Evolutionary conservation across 2,797 vertebrate genomes (phyloP).

Genomic region (Chloroceryle inda): DNA sequence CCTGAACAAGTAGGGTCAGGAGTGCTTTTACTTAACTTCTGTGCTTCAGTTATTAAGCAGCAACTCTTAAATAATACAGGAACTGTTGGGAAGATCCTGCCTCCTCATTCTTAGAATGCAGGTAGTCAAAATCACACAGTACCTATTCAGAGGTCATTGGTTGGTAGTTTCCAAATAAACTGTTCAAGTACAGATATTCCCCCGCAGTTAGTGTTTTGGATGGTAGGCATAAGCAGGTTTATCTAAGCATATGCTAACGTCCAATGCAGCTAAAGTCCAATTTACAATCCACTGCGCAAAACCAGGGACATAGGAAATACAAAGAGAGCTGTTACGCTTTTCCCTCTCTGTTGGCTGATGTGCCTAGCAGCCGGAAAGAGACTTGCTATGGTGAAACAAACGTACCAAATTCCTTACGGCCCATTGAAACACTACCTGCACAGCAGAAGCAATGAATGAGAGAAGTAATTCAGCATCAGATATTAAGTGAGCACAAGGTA

Average conservation of each 20-base stretch:
- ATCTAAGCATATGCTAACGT: not conserved
- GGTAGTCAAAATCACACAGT: not conserved
- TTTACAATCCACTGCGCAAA: not conserved
- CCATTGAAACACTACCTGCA: not conserved
- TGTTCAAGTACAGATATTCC: not conserved
- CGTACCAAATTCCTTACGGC: not conserved
- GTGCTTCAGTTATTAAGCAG: not conserved
- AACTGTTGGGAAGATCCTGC: not conserved
- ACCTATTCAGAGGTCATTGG: not conserved
- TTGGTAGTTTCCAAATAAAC: not conserved
- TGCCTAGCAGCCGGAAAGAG: not conserved
- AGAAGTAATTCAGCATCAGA: not conserved
- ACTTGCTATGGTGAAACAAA: not conserved
- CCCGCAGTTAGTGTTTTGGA: not conserved
- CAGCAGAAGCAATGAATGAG: not conserved
- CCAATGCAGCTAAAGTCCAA: not conserved
- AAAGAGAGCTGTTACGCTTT: not conserved
- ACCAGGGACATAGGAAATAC: not conserved
- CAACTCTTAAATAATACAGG: not conserved
- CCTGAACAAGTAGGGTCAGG: not conserved
- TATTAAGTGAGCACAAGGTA: not conserved
- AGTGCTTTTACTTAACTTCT: not conserved
- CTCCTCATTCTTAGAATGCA: not conserved
- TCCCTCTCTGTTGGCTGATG: not conserved
- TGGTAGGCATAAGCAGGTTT: not conserved